Base-by-base conservation (phyloP, 2,113 vertebrate genomes). In the Sigmodon hispidus region DNA sequence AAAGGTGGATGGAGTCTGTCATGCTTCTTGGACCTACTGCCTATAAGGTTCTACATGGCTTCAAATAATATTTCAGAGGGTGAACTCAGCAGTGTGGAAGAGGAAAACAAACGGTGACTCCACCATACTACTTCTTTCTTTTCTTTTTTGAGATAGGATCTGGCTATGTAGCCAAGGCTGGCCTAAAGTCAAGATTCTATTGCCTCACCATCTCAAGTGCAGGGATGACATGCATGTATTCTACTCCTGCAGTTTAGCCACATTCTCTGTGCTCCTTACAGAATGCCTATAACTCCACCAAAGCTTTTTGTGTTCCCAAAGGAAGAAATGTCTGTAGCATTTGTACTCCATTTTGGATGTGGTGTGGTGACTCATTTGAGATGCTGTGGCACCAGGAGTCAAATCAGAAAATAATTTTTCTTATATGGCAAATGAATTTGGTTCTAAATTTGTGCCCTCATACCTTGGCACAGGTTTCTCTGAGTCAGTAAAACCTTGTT, bases 381-480 rank as follows among this genome's bases (percentile, higher is more conserved):
- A 57, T 93, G 29, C 77, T 77, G 2, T 79, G 77, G 12, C 15
- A 96, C n/a, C 52, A 95, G 22, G 31, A 63, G 40, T 95, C 79
- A 92, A 92, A 9, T 87, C 59, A 85, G 87, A 73, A 92, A 91
- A 76, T 75, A 69, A 17, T 21, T 94, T 29, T 76, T 72, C 50
- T 65, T 24, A 0, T 91, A 24, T 84, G 40, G 59, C 69, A 70
- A 26, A 83, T 67, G 63, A 67, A 96, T 29, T 43, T 90, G 79
- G 43, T 88, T 84, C 85, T 93, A 69, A 81, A 72, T 89, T 83
- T 95, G 8, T 94, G 12, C 59, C 79, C 67, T 91, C 63, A 96
- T 75, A 76, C 63, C 10, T 73, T 61, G 24, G 36, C 57, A 52
- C 17, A 93, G 21, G 55, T 90, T 22, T 95, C 50, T 76, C 15